A percentile compares a stretch with the other conserved stretches of the same genome.
These are phyloP conservation scores for Oreochromis spilurus DNA, from an alignment of 2,113 vertebrate species.

Conservation along the genomic window DNA sequence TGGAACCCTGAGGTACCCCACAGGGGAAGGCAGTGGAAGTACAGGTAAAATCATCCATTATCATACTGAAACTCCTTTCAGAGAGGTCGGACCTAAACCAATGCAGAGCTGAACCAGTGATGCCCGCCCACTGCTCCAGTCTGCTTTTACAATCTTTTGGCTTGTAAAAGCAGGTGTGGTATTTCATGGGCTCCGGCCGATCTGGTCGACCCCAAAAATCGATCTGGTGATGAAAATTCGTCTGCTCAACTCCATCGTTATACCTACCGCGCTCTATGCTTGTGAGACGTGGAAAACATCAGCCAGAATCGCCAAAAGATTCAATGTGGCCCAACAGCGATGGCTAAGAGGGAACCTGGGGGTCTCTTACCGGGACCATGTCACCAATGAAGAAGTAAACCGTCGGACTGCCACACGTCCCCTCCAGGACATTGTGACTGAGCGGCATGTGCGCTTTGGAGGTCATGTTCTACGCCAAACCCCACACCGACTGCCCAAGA, in stretches of 20 bases:
- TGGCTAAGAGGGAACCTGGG: neutral
- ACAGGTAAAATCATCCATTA: neutral
- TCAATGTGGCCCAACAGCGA: neutral
- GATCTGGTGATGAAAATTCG: neutral
- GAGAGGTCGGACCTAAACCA: neutral
- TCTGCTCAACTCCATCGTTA: neutral
- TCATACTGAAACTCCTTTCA: neutral
- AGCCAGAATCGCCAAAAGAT: neutral
- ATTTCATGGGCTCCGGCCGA: neutral
- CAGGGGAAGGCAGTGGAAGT: neutral
- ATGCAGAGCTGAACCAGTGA: neutral
- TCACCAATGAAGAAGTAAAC: neutral
- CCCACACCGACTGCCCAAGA: neutral
- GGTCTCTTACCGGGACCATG: neutral
- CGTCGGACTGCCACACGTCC: neutral
- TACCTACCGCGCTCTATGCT: rapidly evolving
- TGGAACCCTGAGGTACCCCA: neutral
- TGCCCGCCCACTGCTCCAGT: neutral
- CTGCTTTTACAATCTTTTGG: neutral
- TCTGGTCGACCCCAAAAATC: neutral
- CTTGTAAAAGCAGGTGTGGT: neutral
- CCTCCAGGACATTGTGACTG: neutral
- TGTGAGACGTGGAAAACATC: neutral
- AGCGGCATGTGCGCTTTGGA: rapidly evolving
- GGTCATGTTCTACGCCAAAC: neutral